Evolutionary conservation across 2,888 invertebrate genomes (phyloP).

Genomic region (Torymus auratus): DNA sequence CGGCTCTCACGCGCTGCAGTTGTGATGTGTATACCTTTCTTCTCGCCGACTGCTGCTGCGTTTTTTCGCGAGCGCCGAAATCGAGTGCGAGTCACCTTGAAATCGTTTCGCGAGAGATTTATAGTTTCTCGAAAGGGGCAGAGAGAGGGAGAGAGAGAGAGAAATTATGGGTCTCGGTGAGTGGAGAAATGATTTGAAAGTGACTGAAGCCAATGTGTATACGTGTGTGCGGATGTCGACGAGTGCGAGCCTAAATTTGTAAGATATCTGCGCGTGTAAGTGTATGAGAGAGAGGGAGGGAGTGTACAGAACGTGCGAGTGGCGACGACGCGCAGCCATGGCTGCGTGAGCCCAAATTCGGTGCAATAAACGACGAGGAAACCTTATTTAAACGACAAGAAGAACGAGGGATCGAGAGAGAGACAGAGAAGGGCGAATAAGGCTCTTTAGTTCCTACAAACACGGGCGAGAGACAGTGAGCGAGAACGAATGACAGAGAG

Average conservation of each 20-base stretch:
- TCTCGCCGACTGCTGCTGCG: too few relatives aligned
- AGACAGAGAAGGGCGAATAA: conserved; percentile 11
- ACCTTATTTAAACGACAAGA: conserved; percentile 49
- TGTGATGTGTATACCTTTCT: neutral
- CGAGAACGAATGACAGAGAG: conserved; percentile 32
- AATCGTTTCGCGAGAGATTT: neutral
- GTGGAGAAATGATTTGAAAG: neutral
- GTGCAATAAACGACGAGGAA: conserved; percentile 65
- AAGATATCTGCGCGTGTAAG: conserved; percentile 12
- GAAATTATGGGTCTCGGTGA: conserved; percentile 5
- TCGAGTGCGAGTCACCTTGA: conserved; percentile 9
- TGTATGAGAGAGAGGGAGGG: conserved; percentile 12
- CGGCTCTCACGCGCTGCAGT: conserved; percentile 50
- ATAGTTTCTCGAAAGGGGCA: neutral
- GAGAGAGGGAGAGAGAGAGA: too few relatives aligned
- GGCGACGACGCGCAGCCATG: conserved; percentile 4
- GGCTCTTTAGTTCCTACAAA: conserved; percentile 60
- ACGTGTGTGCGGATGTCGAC: neutral
- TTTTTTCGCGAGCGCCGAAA: neutral
- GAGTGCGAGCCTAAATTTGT: conserved; percentile 2
- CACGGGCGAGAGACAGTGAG: conserved; percentile 39
- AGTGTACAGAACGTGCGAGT: too few relatives aligned
- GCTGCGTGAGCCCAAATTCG: conserved; percentile 62
- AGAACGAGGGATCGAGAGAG: conserved; percentile 42
- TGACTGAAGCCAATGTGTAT: neutral